A percentile compares a stretch with the other conserved stretches of the same genome.
Conservation (phyloP, 2,888 invertebrate genomes). For the Troides oblongomaculatus region DNA sequence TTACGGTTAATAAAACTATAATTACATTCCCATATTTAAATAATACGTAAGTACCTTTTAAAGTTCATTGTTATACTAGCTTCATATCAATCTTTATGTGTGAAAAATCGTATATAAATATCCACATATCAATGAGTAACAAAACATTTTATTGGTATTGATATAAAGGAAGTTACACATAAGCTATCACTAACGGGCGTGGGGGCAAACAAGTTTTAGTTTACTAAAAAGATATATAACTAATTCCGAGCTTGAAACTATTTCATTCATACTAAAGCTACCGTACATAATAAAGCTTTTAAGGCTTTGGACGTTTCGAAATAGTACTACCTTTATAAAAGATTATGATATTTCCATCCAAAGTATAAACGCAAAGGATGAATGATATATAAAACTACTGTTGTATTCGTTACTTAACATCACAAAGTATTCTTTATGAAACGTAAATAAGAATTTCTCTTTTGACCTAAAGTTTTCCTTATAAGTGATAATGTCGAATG, state of each 20-base stretch:
- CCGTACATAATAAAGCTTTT: background rate
- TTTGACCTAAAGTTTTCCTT: background rate
- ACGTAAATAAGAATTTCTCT: background rate
- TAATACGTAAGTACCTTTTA: background rate
- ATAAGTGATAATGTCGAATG: background rate
- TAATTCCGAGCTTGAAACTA: background rate
- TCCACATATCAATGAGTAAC: background rate
- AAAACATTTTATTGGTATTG: background rate
- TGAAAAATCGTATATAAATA: background rate
- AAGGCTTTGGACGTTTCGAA: background rate
- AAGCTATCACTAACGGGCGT: constrained; percentile 15
- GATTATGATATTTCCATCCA: background rate
- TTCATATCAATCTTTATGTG: background rate
- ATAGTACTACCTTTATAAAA: background rate
- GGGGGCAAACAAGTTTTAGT: constrained; percentile 22
- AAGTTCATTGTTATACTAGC: background rate
- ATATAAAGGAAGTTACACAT: constrained; percentile 29
- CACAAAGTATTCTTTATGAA: background rate
- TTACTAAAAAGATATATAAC: background rate
- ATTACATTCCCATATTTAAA: too few species aligned
- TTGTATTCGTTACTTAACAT: background rate
- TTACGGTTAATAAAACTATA: background rate
- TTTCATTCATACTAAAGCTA: background rate
- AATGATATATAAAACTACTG: too few species aligned
- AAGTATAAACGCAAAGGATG: background rate